Percentiles rank a stretch among this genome's conserved stretches.
Conservation (phyloP, 2,797 vertebrate genomes). For the Dipus sagitta region DNA sequence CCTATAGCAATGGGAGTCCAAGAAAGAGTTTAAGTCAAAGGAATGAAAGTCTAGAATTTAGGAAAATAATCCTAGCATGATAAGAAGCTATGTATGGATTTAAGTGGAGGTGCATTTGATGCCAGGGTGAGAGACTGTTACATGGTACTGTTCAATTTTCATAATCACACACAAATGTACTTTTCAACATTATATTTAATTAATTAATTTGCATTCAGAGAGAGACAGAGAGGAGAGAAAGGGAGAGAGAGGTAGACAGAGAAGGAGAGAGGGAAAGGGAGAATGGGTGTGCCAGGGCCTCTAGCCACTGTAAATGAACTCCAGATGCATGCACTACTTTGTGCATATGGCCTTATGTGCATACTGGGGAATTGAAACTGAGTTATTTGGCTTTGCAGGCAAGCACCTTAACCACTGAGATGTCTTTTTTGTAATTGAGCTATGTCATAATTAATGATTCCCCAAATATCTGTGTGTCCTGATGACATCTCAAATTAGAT, state of each 20-base stretch:
- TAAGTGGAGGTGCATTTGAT: background rate
- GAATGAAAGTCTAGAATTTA: constrained; percentile 28
- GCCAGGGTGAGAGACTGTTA: background rate
- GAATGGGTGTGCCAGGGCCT: too few relatives aligned
- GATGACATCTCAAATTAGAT: constrained; percentile 21
- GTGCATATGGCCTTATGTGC: too few relatives aligned
- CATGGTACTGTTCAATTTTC: background rate
- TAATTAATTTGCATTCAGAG: too few relatives aligned
- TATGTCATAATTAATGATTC: background rate
- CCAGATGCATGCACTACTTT: too few relatives aligned
- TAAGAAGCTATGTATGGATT: background rate
- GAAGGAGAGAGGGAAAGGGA: too few relatives aligned
- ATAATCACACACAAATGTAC: background rate
- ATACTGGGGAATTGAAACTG: too few relatives aligned
- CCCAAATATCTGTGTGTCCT: background rate
- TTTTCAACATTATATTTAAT: background rate
- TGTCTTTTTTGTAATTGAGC: background rate
- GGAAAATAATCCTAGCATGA: constrained; percentile 31
- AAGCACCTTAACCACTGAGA: too few relatives aligned
- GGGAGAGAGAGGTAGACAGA: too few relatives aligned
- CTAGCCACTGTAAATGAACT: too few relatives aligned
- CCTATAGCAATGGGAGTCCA: background rate
- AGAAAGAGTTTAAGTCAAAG: constrained; percentile 41
- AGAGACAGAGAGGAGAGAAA: too few relatives aligned
- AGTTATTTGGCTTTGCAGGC: too few relatives aligned